These are phyloP conservation scores for Trichoplax adhaerens DNA, from an alignment of 37 sponge, comb jelly and placozoan species.

Conservation along the genomic window DNA sequence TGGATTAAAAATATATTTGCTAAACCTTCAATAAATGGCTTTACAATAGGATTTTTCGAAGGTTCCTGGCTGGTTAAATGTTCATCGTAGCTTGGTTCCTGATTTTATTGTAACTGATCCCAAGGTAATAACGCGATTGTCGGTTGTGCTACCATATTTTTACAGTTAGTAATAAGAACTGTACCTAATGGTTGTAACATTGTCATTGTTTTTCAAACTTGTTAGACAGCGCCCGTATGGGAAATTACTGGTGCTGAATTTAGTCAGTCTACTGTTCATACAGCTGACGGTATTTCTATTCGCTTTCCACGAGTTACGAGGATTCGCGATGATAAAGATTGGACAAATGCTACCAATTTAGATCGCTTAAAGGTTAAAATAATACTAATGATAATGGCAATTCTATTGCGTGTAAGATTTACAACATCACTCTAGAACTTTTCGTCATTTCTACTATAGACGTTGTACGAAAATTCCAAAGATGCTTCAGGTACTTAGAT, in stretches of 20 bases:
- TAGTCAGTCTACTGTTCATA: conserved; percentile 65
- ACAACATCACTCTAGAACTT: no score
- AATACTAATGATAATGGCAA: no score
- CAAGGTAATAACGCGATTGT: conserved; percentile 27
- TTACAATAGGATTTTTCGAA: conserved; percentile 40
- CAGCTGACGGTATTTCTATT: conserved; percentile 84
- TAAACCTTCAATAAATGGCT: not conserved
- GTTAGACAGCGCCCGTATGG: conserved; percentile 72
- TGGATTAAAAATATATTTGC: not conserved
- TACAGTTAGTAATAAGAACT: not conserved
- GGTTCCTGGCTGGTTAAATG: conserved; percentile 71
- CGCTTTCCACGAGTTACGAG: conserved; percentile 91
- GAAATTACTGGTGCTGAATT: conserved; percentile 97
- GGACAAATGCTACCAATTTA: conserved; percentile 80
- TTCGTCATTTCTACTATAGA: no score
- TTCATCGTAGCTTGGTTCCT: conserved; percentile 49
- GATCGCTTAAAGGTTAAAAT: conserved; percentile 40
- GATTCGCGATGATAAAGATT: conserved; percentile 92
- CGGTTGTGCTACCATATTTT: not conserved
- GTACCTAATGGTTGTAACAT: not conserved
- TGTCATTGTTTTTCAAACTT: not conserved
- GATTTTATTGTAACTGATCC: conserved; percentile 85
- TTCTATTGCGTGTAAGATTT: no score
- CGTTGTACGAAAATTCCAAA: no score
- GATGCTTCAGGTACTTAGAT: no score